Percentiles rank a stretch among this genome's conserved stretches.
These are phyloP conservation scores for Temnothorax curvispinosus DNA, from an alignment of 1,140 invertebrate species.

Conservation along the genomic window DNA sequence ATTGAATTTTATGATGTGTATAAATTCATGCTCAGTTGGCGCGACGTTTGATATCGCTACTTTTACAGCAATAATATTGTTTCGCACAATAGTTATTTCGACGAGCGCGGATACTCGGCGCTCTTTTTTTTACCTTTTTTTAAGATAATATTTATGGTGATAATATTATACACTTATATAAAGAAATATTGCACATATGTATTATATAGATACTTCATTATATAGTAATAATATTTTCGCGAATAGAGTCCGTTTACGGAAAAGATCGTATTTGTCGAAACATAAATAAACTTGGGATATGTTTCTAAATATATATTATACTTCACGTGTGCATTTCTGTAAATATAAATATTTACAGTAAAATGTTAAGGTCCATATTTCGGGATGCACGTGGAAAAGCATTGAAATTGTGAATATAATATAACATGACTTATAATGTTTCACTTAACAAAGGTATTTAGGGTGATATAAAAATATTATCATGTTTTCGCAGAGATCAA, in stretches of 20 bases:
- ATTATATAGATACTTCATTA: background rate
- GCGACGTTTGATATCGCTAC: too few species aligned
- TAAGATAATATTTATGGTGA: too few species aligned
- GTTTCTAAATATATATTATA: background rate
- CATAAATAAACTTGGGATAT: constrained; percentile 9
- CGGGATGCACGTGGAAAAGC: background rate
- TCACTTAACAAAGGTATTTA: background rate
- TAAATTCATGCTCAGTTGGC: too few species aligned
- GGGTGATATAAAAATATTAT: background rate
- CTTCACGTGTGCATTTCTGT: constrained; percentile 1
- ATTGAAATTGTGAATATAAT: background rate
- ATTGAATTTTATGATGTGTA: too few species aligned
- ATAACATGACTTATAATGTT: constrained; percentile 1
- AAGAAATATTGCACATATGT: background rate
- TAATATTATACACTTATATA: background rate
- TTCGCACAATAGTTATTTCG: too few species aligned
- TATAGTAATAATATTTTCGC: background rate
- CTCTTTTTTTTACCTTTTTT: too few species aligned
- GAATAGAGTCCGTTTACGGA: background rate
- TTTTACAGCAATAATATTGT: too few species aligned
- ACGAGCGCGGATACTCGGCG: too few species aligned
- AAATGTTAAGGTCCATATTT: constrained; percentile 4
- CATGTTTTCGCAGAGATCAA: background rate
- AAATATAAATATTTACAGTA: constrained; percentile 29
- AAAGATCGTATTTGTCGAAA: background rate